Conservation (phyloP, 2,888 invertebrate species). For the Cistogaster globosa region DNA sequence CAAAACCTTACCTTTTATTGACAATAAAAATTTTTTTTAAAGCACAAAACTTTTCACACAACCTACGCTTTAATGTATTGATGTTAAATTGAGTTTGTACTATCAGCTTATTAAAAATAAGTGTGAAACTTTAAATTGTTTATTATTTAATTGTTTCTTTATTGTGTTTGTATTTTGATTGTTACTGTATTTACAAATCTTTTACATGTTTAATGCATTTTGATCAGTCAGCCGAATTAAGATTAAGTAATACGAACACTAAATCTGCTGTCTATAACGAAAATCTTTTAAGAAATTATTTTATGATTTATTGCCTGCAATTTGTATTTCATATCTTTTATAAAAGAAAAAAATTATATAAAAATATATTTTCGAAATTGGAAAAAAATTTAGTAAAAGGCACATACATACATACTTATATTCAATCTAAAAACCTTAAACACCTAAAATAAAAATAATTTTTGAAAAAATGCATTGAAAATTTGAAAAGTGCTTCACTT, state of each 20-base stretch:
- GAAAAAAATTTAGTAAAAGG: too few relatives aligned
- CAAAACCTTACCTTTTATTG: too few relatives aligned
- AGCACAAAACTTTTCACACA: neutral
- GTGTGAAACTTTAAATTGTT: conserved; percentile 52
- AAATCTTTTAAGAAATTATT: conserved; percentile 60
- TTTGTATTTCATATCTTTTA: neutral
- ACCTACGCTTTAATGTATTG: neutral
- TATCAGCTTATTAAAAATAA: conserved; percentile 46
- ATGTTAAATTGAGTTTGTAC: too few relatives aligned
- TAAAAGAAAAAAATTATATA: neutral
- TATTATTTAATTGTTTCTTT: conserved; percentile 47
- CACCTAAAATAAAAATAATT: too few relatives aligned
- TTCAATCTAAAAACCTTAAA: too few relatives aligned
- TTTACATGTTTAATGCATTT: conserved; percentile 58
- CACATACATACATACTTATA: neutral
- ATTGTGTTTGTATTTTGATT: conserved; percentile 42
- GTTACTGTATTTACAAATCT: conserved; percentile 68
- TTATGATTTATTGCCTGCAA: conserved; percentile 40
- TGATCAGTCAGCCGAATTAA: conserved; percentile 67
- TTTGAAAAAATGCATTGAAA: too few relatives aligned
- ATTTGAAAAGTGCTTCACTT: too few relatives aligned
- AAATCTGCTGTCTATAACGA: conserved; percentile 53
- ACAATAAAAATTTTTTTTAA: too few relatives aligned
- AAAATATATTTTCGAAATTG: neutral
- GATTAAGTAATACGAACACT: conserved; percentile 52